phyloP scores from a whole-genome alignment of 2,113 vertebrate genomes.

The Myotis brandtii region DNA sequence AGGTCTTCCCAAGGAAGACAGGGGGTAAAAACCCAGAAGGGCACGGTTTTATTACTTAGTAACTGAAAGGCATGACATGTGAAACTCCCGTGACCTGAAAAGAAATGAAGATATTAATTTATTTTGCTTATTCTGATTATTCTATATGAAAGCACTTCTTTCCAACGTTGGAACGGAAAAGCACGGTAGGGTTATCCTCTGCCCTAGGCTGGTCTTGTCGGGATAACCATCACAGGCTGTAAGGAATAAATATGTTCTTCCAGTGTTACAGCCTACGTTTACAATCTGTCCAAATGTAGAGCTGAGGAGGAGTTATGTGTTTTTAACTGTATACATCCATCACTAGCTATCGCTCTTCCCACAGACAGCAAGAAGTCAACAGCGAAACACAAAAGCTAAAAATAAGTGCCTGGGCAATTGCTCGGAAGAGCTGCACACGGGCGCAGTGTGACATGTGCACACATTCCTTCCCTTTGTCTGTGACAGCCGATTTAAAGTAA shows the following conservation, averaged over 20 bases:
- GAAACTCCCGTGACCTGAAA: neutral
- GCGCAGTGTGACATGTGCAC: conserved; percentile 66
- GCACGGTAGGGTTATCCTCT: neutral
- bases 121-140: conserved; percentile 46
- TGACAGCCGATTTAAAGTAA: conserved; percentile 72
- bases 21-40: neutral
- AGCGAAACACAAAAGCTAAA: conserved; percentile 78
- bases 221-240: conserved; percentile 62
- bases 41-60: conserved; percentile 15
- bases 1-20: conserved; percentile 53
- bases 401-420: conserved; percentile 14
- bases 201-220: conserved; percentile 50
- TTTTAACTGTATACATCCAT: conserved; percentile 66
- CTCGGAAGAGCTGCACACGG: conserved; percentile 65
- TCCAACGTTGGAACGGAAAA: neutral
- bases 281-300: conserved; percentile 75
- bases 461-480: neutral
- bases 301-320: conserved; percentile 57
- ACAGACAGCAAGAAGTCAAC: conserved; percentile 76
- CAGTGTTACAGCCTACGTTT: conserved; percentile 65
- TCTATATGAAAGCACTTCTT: conserved; percentile 4
- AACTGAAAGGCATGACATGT: neutral
- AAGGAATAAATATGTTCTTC: conserved; percentile 65
- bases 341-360: conserved; percentile 59
- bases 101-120: conserved; percentile 2